A percentile compares a stretch with the other conserved stretches of the same genome.
phyloP scores from a whole-genome alignment of 2,797 vertebrate species.

The Dendrocincla tyrannina region DNA sequence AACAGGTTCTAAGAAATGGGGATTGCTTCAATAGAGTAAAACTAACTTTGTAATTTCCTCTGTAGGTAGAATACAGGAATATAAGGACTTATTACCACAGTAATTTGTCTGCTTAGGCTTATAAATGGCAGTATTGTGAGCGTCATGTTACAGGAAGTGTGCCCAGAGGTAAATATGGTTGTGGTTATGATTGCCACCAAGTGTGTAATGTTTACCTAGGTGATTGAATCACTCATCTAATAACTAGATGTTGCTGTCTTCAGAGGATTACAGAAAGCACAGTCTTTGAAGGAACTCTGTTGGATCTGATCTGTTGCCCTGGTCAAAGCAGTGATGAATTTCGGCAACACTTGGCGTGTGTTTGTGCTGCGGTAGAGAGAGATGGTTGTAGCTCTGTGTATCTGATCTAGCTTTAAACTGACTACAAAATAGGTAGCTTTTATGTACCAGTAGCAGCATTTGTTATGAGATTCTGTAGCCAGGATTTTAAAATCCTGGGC shows the following conservation, averaged over 20 bases:
- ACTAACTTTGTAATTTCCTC: slow-evolving; percentile 55
- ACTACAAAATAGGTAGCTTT: not conserved
- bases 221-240: slow-evolving; percentile 57
- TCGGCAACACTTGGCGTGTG: not conserved
- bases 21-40: not conserved
- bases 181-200: slow-evolving; percentile 57
- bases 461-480: not conserved
- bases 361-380: not conserved
- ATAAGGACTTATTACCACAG: slow-evolving; percentile 32
- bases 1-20: not conserved
- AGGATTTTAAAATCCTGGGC: not conserved
- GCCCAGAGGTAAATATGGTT: slow-evolving; percentile 16
- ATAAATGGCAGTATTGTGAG: slow-evolving; percentile 31
- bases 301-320: slow-evolving; percentile 47
- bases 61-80: slow-evolving; percentile 43
- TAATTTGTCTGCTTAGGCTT: slow-evolving; percentile 45
- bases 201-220: slow-evolving; percentile 59
- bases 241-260: slow-evolving; percentile 57
- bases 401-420: not conserved
- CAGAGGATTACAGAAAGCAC: slow-evolving; percentile 47
- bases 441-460: not conserved
- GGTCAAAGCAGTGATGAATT: not conserved
- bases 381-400: not conserved
- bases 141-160: slow-evolving; percentile 1
- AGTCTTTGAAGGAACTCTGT: slow-evolving; percentile 42